These are phyloP conservation scores for Microplitis demolitor DNA, from an alignment of 1,140 invertebrate genomes.

Conservation along the genomic window DNA sequence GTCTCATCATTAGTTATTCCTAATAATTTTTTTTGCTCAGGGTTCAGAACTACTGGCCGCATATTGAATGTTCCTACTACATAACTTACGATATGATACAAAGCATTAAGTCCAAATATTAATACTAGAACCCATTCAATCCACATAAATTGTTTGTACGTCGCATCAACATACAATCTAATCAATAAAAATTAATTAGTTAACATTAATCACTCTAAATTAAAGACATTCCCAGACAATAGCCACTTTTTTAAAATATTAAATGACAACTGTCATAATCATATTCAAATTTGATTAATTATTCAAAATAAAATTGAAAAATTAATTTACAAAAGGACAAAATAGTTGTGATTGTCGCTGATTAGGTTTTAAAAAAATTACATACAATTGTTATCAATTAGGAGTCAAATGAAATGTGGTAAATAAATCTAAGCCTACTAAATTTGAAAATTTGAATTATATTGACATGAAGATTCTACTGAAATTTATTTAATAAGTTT, in stretches of 20 bases:
- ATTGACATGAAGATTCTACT: too few relatives aligned
- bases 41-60: conserved; percentile 38
- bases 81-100: conserved; percentile 47
- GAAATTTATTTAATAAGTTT: too few relatives aligned
- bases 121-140: conserved; percentile 48
- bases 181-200: conserved; percentile 11
- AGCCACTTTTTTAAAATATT: not conserved
- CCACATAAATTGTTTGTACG: conserved; percentile 50
- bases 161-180: conserved; percentile 46
- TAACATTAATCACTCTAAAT: not conserved
- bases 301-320: too few relatives aligned
- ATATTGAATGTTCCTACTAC: conserved; percentile 37
- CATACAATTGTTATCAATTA: too few relatives aligned
- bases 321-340: too few relatives aligned
- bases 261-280: too few relatives aligned
- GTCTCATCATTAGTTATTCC: conserved; percentile 49
- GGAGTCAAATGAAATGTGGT: too few relatives aligned
- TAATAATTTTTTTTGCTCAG: conserved; percentile 44
- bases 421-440: too few relatives aligned
- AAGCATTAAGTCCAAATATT: conserved; percentile 47
- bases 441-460: too few relatives aligned
- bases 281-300: too few relatives aligned
- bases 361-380: too few relatives aligned
- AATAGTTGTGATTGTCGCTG: too few relatives aligned
- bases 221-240: not conserved